Evolutionary conservation across 2,888 invertebrate species (phyloP), one percentile per base, ranked within the genome.

Genomic region (Neria commutata): DNA sequence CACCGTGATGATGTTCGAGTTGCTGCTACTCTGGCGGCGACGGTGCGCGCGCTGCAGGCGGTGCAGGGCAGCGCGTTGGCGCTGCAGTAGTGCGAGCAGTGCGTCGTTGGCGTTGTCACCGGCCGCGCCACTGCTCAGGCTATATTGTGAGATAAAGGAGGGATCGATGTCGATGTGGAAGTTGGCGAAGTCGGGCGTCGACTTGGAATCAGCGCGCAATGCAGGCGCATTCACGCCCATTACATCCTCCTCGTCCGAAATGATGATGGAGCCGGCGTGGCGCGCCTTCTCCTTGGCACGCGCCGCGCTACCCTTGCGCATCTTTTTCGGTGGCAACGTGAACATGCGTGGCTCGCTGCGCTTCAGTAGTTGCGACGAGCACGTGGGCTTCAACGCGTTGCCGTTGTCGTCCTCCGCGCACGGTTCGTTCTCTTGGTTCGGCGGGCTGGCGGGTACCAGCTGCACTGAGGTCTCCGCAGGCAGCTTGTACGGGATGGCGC

Each of bases 381-480:
- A 50, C 4, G 4, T 14, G 21, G 1, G 19, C 56, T 61, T 34
- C 6, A 23, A 29, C 59, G 25, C 10, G 26, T 47, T 6, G 57
- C 60, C 3, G 56, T 54, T 0, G 57, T 49, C 14, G 6, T 42
- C 10, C 8, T 0, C 2, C 6, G 19, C 48, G 11, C 2, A 6
- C 40, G 3, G 19, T 33, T 19, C 17, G 6, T 50, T 45, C 10
- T 67, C 66, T 3, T 54, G 54, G 17, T 76, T 78, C 17, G 76
- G 72, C 1, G 74, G 71, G 55, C 75, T 75, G 3, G 80, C 77
- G 1, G 77, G 80, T 14, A 81, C 77, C 53, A 81, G 66, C 54
- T 81, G 80, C 1, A 81, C 80, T 1, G 81, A 81, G 3, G 81
- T 80, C 61, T 80, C 81, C 16, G 81, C 79, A 2, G 81, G 81